Evolutionary conservation across 2,797 vertebrate genomes (phyloP), one percentile per base, ranked within the genome.

Genomic region (Taeniopygia guttata): DNA sequence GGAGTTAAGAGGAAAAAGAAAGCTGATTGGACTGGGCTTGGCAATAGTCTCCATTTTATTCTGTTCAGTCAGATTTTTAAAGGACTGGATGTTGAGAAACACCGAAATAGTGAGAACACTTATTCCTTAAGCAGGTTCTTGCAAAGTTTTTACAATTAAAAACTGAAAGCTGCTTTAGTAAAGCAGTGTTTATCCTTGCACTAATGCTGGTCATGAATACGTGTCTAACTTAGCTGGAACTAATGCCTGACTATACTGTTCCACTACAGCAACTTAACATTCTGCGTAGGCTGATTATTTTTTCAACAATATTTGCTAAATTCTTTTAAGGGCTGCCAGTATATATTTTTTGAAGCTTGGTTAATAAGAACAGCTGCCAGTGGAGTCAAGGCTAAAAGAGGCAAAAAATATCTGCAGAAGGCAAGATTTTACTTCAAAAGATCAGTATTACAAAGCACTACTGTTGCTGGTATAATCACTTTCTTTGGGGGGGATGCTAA

Each of bases 261-360:
- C 95, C 97, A 97, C 96, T 97, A 89, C 97, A 97, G 96, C 97
- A 97, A 98, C 97, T 98, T 98, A 97, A 97, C 97, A 95, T 98
- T 98, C 95, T 95, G 97, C 96, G 98, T 98, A 97, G 94, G 94
- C 96, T 97, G 98, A 98, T 98, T 98, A 98, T 98, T 98, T 98
- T 98, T 98, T 98, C 98, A 98, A 97, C 97, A 98, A 98, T 98
- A 97, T 98, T 97, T 96, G 95, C 96, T 91, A 94, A 96, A 96
- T 96, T 98, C 97, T 98, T 98, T 98, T 96, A 98, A 98, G 97
- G 80, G 93, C 92, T 98, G 98, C 98, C 98, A 98, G 97, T 96
- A 82, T 89, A 84, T 94, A 62, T 94, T 95, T 98, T 98, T 98
- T 97, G 94, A 93, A 98, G 97, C 74, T 96, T 95, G 91, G 93